Conservation (phyloP, 2,113 vertebrate genomes). For the Pogona vitticeps region DNA sequence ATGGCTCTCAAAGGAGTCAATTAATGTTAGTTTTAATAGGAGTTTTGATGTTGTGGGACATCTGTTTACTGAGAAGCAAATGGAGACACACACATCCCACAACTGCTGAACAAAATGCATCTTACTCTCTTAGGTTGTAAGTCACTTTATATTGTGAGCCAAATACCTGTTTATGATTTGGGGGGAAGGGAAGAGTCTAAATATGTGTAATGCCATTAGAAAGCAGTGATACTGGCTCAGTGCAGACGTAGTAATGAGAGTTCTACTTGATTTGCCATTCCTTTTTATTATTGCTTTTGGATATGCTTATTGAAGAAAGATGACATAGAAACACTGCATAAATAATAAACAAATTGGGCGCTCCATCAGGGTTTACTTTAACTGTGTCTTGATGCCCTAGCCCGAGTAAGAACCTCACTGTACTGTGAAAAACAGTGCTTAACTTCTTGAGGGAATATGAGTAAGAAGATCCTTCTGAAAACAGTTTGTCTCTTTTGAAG, state of each 20-base stretch:
- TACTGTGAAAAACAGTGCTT: background rate
- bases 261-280: background rate
- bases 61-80: slow-evolving; percentile 25
- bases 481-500: background rate
- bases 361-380: no score
- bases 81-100: background rate
- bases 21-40: background rate
- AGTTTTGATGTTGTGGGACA: background rate
- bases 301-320: background rate
- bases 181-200: background rate
- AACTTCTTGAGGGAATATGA: background rate
- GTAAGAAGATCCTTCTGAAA: background rate
- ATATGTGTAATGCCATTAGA: background rate
- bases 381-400: no score
- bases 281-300: background rate
- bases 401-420: background rate
- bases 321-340: background rate
- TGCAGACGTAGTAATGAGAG: background rate
- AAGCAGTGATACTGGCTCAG: background rate
- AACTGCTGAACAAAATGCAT: background rate
- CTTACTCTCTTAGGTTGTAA: background rate
- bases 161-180: background rate
- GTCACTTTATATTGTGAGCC: background rate
- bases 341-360: background rate
- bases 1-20: slow-evolving; percentile 9